Conservation (phyloP, 1,140 invertebrate genomes). For the Triops cancriformis region DNA sequence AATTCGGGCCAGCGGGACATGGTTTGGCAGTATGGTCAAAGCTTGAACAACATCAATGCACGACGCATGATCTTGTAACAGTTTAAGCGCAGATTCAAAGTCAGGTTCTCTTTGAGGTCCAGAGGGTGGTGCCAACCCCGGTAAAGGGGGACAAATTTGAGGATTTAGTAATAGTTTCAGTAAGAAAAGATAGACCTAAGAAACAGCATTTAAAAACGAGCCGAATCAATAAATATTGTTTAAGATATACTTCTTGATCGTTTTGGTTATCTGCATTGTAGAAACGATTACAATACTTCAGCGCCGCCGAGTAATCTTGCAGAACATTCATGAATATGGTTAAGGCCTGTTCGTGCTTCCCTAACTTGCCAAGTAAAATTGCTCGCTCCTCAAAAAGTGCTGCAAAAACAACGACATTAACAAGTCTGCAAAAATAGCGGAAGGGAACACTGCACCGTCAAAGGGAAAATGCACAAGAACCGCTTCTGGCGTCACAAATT, state of each 20-base stretch:
- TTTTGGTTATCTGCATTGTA: constrained; percentile 36
- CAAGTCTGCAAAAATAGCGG: not conserved
- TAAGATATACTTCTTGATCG: constrained; percentile 30
- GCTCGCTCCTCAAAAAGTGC: constrained; percentile 84
- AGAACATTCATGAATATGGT: constrained; percentile 78
- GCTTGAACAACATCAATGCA: constrained; percentile 68
- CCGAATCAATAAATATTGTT: not conserved
- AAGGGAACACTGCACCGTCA: constrained; percentile 13
- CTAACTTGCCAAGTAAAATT: constrained; percentile 77
- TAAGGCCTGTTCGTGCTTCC: constrained; percentile 79
- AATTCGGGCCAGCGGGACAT: constrained; percentile 60
- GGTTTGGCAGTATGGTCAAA: constrained; percentile 63
- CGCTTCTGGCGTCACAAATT: constrained; percentile 75
- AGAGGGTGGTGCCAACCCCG: constrained; percentile 40
- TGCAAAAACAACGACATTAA: constrained; percentile 35
- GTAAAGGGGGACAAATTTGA: constrained; percentile 45
- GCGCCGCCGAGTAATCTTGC: constrained; percentile 69
- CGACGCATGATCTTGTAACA: constrained; percentile 71
- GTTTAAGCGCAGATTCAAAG: constrained; percentile 60
- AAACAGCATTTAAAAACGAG: constrained; percentile 21
- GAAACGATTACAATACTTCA: constrained; percentile 66
- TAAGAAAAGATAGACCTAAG: constrained; percentile 49
- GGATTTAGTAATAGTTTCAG: constrained; percentile 48
- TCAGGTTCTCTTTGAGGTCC: constrained; percentile 50
- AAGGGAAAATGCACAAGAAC: constrained; percentile 76